phyloP scores from a whole-genome alignment of 2,797 vertebrate genomes.

The Orientallactaga sibirica region DNA sequence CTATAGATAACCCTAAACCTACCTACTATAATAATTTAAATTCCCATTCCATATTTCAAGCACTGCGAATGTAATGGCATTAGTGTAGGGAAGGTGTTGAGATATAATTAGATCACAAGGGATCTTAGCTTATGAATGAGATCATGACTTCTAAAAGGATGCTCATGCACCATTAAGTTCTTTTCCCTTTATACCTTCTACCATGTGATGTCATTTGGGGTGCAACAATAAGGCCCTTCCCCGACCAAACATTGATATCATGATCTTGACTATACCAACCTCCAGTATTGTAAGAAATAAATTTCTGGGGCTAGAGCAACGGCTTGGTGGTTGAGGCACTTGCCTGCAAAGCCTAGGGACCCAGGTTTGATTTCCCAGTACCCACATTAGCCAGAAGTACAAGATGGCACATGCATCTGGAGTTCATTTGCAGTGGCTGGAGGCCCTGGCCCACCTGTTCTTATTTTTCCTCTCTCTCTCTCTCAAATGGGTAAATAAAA shows the following conservation, averaged over 20 bases:
- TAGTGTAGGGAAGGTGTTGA: rapidly evolving
- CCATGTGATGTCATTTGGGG: too few species aligned
- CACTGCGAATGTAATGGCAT: neutral
- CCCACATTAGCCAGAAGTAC: too few species aligned
- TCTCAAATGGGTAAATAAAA: too few species aligned
- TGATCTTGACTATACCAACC: neutral
- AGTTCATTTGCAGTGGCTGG: too few species aligned
- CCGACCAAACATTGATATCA: neutral
- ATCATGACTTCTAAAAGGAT: neutral
- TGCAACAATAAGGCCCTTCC: neutral
- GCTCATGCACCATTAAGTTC: rapidly evolving
- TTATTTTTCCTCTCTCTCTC: too few species aligned
- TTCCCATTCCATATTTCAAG: neutral
- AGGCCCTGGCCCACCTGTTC: too few species aligned
- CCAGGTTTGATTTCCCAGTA: too few species aligned
- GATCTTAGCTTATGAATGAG: rapidly evolving
- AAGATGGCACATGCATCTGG: too few species aligned
- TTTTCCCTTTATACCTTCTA: neutral
- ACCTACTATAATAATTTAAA: neutral
- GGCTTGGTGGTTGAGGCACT: too few species aligned
- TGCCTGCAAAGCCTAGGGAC: too few species aligned
- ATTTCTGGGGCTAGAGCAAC: too few species aligned
- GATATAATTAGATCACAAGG: too few species aligned
- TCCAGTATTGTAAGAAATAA: neutral
- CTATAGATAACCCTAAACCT: neutral